These are phyloP conservation scores for Triplophysa tibetana DNA, from an alignment of 2,113 vertebrate genomes.

Conservation along the genomic window DNA sequence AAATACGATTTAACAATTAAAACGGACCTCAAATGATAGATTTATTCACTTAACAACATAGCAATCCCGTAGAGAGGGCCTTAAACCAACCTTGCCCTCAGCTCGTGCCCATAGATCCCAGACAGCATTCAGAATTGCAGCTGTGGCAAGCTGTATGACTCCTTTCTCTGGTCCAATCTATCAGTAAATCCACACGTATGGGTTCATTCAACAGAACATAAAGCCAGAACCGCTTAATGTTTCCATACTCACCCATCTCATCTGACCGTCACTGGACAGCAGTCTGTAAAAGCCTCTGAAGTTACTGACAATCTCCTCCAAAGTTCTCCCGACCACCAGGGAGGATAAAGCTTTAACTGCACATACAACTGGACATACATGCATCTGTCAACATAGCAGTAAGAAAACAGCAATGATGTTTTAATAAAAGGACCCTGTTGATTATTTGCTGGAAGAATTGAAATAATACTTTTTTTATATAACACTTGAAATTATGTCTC, in stretches of 20 bases:
- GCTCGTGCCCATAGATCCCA: constrained; percentile 82
- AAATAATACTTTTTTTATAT: too few species aligned
- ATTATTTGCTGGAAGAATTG: too few species aligned
- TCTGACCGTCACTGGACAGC: constrained; percentile 76
- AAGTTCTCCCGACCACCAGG: constrained; percentile 72
- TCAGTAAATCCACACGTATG: background rate
- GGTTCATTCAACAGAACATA: background rate
- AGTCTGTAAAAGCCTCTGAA: constrained; percentile 80
- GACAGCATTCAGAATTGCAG: constrained; percentile 77
- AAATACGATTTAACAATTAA: constrained; percentile 1
- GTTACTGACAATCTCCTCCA: constrained; percentile 74
- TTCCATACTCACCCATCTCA: constrained; percentile 75
- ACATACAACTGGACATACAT: constrained; percentile 69
- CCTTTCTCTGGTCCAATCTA: constrained; percentile 34
- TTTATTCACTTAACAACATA: background rate
- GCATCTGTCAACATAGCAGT: too few species aligned
- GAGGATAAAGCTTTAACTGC: constrained; percentile 71
- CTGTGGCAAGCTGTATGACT: constrained; percentile 69
- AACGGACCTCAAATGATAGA: background rate
- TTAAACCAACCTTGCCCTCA: constrained; percentile 75
- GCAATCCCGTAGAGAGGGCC: background rate
- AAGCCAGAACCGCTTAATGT: background rate
- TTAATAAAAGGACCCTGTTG: too few species aligned
- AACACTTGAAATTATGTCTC: too few species aligned
- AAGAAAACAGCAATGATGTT: too few species aligned